These are phyloP conservation scores for Tetranychus truncatus DNA, from an alignment of 2,888 invertebrate species.

Conservation along the genomic window DNA sequence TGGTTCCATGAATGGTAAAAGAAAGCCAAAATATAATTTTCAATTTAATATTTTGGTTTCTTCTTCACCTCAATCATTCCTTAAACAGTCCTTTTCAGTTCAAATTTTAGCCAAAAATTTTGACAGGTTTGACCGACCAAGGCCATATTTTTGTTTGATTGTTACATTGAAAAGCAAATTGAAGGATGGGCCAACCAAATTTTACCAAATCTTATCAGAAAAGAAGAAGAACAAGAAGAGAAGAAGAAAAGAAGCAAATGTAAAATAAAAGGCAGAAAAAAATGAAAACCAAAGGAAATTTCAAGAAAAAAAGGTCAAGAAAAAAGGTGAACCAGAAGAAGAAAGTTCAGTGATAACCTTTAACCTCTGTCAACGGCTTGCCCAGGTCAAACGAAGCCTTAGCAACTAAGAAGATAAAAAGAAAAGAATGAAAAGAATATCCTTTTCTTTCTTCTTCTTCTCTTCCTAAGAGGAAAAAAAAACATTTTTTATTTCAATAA, in stretches of 20 bases:
- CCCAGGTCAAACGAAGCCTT: not conserved
- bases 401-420: not conserved
- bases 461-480: too few species aligned
- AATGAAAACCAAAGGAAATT: not conserved
- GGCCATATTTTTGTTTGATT: not conserved
- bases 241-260: not conserved
- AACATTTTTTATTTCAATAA: too few species aligned
- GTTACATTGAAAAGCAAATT: not conserved
- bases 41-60: not conserved
- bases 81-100: not conserved
- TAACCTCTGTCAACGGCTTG: slow-evolving; percentile 1
- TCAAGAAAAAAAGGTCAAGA: not conserved
- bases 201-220: not conserved
- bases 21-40: too few species aligned
- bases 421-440: not conserved
- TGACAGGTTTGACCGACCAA: slow-evolving; percentile 3
- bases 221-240: not conserved
- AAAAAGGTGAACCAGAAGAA: not conserved
- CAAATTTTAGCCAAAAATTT: not conserved
- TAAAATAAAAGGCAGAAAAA: not conserved
- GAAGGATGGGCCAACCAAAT: too few species aligned
- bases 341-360: not conserved
- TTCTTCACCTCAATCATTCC: not conserved
- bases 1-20: too few species aligned
- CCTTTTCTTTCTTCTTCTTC: not conserved